Conservation (phyloP, 2,888 invertebrate species). For the Halocaridina rubra region DNA sequence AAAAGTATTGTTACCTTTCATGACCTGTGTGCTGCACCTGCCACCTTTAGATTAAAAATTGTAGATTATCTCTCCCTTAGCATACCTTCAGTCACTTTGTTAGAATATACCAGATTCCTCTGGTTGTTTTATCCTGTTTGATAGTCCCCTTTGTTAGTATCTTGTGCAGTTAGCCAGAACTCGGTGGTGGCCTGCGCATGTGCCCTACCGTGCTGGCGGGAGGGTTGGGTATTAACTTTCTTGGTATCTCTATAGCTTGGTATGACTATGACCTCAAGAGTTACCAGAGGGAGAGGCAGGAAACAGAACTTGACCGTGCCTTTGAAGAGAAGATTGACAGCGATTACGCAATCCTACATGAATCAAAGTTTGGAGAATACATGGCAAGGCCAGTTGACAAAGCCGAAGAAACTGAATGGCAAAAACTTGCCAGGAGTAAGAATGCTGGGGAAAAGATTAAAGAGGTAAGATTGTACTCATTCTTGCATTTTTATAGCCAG, state of each 20-base stretch:
- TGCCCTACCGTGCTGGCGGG: conserved; percentile 49
- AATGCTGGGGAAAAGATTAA: conserved; percentile 73
- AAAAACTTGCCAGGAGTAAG: conserved; percentile 82
- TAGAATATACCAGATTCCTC: conserved; percentile 33
- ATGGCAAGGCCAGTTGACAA: conserved; percentile 73
- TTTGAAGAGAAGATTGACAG: conserved; percentile 82
- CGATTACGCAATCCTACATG: conserved; percentile 67
- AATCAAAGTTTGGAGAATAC: conserved; percentile 70
- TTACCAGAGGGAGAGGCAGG: conserved; percentile 85
- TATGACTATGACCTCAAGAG: conserved; percentile 88
- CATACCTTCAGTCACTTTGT: conserved; percentile 39
- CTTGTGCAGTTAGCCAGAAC: conserved; percentile 47
- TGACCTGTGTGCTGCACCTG: conserved; percentile 53
- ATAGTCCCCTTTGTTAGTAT: conserved; percentile 24
- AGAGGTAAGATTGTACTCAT: conserved; percentile 46
- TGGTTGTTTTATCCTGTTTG: conserved; percentile 34
- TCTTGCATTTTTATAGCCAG: too few relatives aligned
- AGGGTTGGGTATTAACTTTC: conserved; percentile 37
- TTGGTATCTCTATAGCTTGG: conserved; percentile 77
- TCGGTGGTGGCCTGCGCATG: conserved; percentile 43
- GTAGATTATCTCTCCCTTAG: conserved; percentile 25
- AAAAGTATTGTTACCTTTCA: conserved; percentile 48
- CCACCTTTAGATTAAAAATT: conserved; percentile 45
- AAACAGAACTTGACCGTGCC: conserved; percentile 86
- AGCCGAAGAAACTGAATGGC: conserved; percentile 83